Evolutionary conservation across 2,797 vertebrate genomes (phyloP), one percentile per base, ranked within the genome.

Genomic region (Pantherophis vulpinus): DNA sequence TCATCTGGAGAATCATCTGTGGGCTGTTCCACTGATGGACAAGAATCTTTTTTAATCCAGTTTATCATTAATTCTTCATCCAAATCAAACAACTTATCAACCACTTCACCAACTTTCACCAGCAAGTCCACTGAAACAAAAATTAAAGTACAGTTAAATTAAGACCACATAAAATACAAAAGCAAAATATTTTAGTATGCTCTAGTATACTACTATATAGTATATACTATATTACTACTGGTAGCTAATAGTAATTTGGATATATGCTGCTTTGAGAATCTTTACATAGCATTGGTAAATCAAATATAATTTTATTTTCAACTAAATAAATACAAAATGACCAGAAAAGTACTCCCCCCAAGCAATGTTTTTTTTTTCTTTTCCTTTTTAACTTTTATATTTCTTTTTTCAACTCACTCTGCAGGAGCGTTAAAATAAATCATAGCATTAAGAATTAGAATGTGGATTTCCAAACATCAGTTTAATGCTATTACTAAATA

Each of bases 31-130:
- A 89, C 90, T 59, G 96, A 92, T 16, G 29, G 96, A 88, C 89
- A 37, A 59, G 94, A 70, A 47, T 97, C 96, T 0, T 93, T 97
- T 95, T 96, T 96, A 95, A 99, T 97, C 99, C 99, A 99, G 91
- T 96, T 98, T 96, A 98, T 97, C 99, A 99, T 99, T 89, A 99
- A 94, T 86, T 98, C 99, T 96, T 99, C 99, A 91, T 99, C 99
- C 92, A 99, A 97, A 96, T 99, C 99, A 97, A 99, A 99, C 59
- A 99, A 97, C 94, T 99, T 99, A 96, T 99, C 98, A 83, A 99
- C 98, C 92, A 99, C 97, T 96, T 99, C 99, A 51, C 99, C 99
- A 0, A 99, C 98, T 95, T 99, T 99, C 90, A 99, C 98, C 92
- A 99, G 97, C 94, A 99, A 96, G 74, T 99, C 99, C 93, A 98